Evolutionary conservation across 2,113 vertebrate genomes (phyloP).

Genomic region (Oreochromis aureus): DNA sequence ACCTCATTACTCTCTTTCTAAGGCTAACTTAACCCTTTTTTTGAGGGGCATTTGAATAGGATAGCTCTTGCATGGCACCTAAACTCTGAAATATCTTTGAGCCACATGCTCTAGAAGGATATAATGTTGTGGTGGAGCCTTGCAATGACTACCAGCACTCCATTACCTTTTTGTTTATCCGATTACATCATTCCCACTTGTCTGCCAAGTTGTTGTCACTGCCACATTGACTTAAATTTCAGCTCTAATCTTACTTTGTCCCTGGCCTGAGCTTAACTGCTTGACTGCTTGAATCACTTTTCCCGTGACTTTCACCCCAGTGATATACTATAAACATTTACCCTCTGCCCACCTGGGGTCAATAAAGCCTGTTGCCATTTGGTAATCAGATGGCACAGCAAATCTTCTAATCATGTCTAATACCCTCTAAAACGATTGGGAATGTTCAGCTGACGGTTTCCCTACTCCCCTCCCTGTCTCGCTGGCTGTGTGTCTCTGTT

Average conservation of each 20-base stretch:
- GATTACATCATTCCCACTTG: slow-evolving; percentile 17
- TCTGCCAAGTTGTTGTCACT: slow-evolving; percentile 28
- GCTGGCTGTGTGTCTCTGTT: slow-evolving; percentile 18
- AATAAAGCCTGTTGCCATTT: slow-evolving; percentile 54
- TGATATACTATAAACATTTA: slow-evolving; percentile 55
- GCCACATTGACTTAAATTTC: slow-evolving; percentile 30
- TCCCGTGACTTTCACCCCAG: slow-evolving; percentile 23
- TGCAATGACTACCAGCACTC: slow-evolving; percentile 28
- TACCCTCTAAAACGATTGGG: slow-evolving; percentile 23
- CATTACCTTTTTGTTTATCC: slow-evolving; percentile 48
- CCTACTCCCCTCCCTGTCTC: background rate
- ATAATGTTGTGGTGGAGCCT: slow-evolving; percentile 21
- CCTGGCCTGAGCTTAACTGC: background rate
- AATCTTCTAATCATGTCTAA: slow-evolving; percentile 60
- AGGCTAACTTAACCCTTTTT: slow-evolving; percentile 24
- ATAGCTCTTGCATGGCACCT: slow-evolving; percentile 19
- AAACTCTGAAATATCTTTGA: slow-evolving; percentile 31
- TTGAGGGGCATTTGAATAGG: slow-evolving; percentile 25
- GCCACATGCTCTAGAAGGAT: slow-evolving; percentile 22
- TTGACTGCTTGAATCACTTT: slow-evolving; percentile 35
- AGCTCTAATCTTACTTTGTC: slow-evolving; percentile 26
- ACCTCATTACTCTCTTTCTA: slow-evolving; percentile 45
- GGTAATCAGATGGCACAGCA: slow-evolving; percentile 61
- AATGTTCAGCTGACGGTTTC: background rate
- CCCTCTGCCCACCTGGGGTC: slow-evolving; percentile 61